A percentile compares a stretch with the other conserved stretches of the same genome.
Evolutionary conservation across 2,113 vertebrate genomes (phyloP).

Genomic region (Cyprinodon variegatus): DNA sequence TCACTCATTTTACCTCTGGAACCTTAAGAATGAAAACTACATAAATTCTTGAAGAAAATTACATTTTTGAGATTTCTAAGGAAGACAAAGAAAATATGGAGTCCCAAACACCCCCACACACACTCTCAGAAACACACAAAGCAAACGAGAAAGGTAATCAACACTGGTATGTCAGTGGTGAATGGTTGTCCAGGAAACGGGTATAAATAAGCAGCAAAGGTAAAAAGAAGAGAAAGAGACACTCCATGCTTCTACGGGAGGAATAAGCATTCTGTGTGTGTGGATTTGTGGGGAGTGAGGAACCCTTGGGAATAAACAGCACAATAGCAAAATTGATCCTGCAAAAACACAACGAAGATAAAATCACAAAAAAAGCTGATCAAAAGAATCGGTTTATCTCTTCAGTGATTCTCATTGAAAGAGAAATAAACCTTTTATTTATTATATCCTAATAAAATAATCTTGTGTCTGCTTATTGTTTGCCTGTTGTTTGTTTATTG

Average conservation of each 20-base stretch:
- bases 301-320: background rate
- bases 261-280: background rate
- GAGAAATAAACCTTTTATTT: background rate
- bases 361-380: background rate
- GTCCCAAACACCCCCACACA: constrained; percentile 1
- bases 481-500: no score
- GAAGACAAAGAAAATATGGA: constrained; percentile 25
- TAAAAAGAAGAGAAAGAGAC: constrained; percentile 25
- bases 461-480: background rate
- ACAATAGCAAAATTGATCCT: constrained; percentile 11
- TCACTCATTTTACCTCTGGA: background rate
- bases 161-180: constrained; percentile 39
- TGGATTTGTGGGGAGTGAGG: background rate
- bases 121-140: background rate
- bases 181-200: constrained; percentile 52
- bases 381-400: background rate
- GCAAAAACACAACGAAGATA: background rate
- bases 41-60: constrained; percentile 19
- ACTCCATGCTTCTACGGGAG: constrained; percentile 20
- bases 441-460: background rate
- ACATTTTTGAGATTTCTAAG: constrained; percentile 10
- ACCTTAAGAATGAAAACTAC: background rate
- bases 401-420: background rate
- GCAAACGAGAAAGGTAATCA: constrained; percentile 45
- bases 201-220: constrained; percentile 19